Evolutionary conservation across 2,888 invertebrate species (phyloP), one percentile per base, ranked within the genome.

Genomic region (Aleiodes alternator): DNA sequence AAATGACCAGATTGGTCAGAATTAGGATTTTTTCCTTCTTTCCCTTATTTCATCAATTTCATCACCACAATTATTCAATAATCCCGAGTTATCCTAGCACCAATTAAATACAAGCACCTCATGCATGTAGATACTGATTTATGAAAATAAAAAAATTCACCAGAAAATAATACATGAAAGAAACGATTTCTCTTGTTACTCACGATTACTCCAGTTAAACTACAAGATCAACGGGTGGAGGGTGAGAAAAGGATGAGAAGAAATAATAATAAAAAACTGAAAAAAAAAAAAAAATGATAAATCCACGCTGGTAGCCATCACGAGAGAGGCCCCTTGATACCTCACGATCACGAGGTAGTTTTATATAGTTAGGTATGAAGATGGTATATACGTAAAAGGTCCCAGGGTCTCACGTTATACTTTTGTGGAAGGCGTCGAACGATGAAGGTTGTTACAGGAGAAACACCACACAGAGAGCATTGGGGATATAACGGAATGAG

Each of bases 361-460:
- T 66, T 66, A 43, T 55, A 48, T 64, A 64, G 64, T 64, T 64
- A 64, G 64, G 64, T 64, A 64, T 64, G 64, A 64, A 64, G 64
- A 64, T 64, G 64, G 64, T 64, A 64, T 56, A 56, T 64, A 64
- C 64, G 64, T 64, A 64, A 64, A 75, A 80, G 79, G 78, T 79
- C 81, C 79, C 76, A 75, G 77, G 80, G 78, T 86, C 86, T 83
- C 85, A 86, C 85, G 86, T 86, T 86, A 85, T 82, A 86, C 85
- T 86, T 86, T 79, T 78, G 76, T 71, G 57, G 64, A 70, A 64
- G 64, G 64, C 64, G 64, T 64, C 64, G 64, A 71, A 50, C 29
- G 71, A 29, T 59, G 59, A 64, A 64, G 64, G 59, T 57, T 71
- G 61, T 43, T 23, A 34, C 59, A 34, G 9, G 29, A 59, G 59